Base-by-base conservation (phyloP, 2,113 vertebrate species). In the Erythrocercus mccallii region DNA sequence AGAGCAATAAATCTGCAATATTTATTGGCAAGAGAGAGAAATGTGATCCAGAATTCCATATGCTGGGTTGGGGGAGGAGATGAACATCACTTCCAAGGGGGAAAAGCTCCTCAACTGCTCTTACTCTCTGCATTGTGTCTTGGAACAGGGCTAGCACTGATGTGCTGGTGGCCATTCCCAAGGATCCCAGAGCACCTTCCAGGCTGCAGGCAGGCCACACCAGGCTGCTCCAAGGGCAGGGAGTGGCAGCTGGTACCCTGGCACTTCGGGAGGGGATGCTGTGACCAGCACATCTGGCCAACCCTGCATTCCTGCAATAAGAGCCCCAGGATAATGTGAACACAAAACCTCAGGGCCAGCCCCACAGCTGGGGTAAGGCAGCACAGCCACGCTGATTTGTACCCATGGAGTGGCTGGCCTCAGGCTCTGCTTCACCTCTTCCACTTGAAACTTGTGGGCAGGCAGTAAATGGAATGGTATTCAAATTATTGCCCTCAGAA, bases 1-100 rank as follows among this genome's bases (percentile, higher is more conserved):
- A 88, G 81, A 94, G 93, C 72, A 86, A 95, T 94, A 97, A 96
- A 94, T 86, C 95, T 96, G 97, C 86, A 97, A 97, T 97, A 97
- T 98, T 97, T 98, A 98, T 97, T 97, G 95, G 93, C 95, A 97
- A 97, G 97, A 95, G 90, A 96, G 85, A 94, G 97, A 97, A 97
- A 97, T 65, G 92, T 95, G 95, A 95, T 88, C 95, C 94, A 93
- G 82, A 96, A 97, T 92, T 95, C 95, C 96, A 96, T 95, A 93
- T 96, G 95, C 93, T 48, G 80, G 31, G 83, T 0, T 84, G 96
- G 95, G 96, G 96, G 96, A 94, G 92, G 93, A 97, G 93, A 96
- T 84, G 92, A 95, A 95, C 95, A 93, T 90, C 80, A 90, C 48
- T 88, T 96, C 88, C 83, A 95, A 93, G 33, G 37, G 53, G 50